A percentile compares a stretch with the other conserved stretches of the same genome.
Conservation (phyloP, 2,888 invertebrate species). For the Agrotis segetum region DNA sequence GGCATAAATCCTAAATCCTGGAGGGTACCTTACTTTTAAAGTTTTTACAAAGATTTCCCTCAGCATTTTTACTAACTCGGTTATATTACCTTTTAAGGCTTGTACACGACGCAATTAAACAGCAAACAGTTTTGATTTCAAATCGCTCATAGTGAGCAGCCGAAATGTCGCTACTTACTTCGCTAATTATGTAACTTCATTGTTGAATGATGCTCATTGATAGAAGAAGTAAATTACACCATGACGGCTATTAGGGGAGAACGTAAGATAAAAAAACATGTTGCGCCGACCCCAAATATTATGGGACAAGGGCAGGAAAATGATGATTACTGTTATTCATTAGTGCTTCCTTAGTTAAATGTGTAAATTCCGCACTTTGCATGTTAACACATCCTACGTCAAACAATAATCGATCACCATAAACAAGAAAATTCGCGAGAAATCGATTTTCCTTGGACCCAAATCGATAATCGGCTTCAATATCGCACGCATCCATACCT, state of each 20-base stretch:
- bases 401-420: conserved; percentile 25
- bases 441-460: conserved; percentile 56
- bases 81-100: not conserved
- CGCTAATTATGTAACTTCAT: too few species aligned
- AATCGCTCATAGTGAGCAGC: too few species aligned
- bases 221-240: too few species aligned
- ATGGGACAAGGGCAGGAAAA: too few species aligned
- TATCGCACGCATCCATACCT: conserved; percentile 42
- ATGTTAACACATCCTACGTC: conserved; percentile 5
- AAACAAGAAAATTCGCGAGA: conserved; percentile 42
- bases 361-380: conserved; percentile 8
- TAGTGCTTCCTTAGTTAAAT: not conserved
- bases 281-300: too few species aligned
- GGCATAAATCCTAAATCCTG: not conserved
- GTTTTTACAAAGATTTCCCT: not conserved
- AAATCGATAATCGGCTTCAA: conserved; percentile 50
- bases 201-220: too few species aligned
- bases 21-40: not conserved
- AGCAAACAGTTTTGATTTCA: too few species aligned
- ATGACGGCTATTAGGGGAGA: too few species aligned
- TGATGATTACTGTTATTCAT: too few species aligned
- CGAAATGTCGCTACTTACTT: too few species aligned
- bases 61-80: not conserved
- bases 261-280: too few species aligned
- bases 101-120: too few species aligned